These are phyloP conservation scores for Sinocyclocheilus rhinocerous DNA, from an alignment of 2,113 vertebrate genomes.

Conservation along the genomic window DNA sequence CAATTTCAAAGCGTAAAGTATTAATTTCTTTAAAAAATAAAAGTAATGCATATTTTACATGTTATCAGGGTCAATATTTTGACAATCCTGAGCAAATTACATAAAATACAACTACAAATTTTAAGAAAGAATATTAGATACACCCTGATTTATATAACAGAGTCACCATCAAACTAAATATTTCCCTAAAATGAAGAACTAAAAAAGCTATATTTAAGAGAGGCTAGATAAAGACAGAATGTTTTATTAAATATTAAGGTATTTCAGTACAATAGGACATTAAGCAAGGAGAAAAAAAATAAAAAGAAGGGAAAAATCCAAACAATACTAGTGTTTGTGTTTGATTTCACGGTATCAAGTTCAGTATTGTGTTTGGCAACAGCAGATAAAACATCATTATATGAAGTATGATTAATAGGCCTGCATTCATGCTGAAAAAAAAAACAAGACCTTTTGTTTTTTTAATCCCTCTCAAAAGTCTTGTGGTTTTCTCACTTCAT, in stretches of 20 bases:
- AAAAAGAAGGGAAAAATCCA: neutral
- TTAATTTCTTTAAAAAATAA: no score
- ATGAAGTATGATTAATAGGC: slow-evolving; percentile 1
- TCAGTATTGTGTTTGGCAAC: slow-evolving; percentile 13
- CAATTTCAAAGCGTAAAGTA: neutral
- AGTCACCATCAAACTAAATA: neutral
- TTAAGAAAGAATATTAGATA: neutral
- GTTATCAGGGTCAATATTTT: neutral
- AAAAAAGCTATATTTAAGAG: neutral
- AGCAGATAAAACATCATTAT: slow-evolving; percentile 31
- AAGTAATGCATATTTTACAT: neutral
- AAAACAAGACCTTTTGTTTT: neutral
- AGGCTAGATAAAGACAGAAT: neutral
- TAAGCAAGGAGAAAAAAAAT: neutral
- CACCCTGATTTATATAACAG: neutral
- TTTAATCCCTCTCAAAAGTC: slow-evolving; percentile 33
- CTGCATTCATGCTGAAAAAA: slow-evolving; percentile 42
- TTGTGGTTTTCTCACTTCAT: slow-evolving; percentile 57
- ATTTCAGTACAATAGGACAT: neutral
- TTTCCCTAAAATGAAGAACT: neutral
- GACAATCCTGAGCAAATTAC: neutral
- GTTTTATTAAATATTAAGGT: neutral
- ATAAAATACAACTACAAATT: neutral
- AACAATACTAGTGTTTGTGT: neutral
- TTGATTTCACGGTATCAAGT: neutral